These are phyloP conservation scores for Nannospalax galili DNA, from an alignment of 2,113 vertebrate species.

Conservation along the genomic window DNA sequence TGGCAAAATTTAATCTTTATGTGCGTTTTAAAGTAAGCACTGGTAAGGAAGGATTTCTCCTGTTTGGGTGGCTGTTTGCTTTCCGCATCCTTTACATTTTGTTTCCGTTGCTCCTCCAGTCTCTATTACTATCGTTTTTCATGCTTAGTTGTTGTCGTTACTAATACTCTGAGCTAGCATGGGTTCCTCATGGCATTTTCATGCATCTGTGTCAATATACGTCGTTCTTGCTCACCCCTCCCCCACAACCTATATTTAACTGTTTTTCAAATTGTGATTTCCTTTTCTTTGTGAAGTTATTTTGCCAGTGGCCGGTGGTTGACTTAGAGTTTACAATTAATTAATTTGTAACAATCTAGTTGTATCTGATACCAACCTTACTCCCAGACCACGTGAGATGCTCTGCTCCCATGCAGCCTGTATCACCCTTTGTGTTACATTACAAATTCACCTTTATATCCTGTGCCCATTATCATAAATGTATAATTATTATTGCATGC, in stretches of 20 bases:
- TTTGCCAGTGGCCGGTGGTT: neutral
- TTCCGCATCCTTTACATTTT: neutral
- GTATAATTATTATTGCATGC: neutral
- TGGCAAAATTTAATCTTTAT: neutral
- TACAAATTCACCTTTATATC: neutral
- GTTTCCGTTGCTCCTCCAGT: neutral
- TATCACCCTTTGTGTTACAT: neutral
- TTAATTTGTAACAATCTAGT: neutral
- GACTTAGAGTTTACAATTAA: neutral
- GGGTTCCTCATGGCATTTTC: neutral
- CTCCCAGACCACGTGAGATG: neutral
- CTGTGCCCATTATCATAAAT: neutral
- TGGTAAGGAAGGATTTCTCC: neutral
- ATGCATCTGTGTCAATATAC: too few species aligned
- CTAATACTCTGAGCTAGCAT: too few species aligned
- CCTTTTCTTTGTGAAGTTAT: neutral
- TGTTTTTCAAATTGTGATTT: neutral
- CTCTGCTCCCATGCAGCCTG: neutral
- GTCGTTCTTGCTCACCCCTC: neutral
- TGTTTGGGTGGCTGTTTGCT: neutral
- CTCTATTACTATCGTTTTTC: neutral
- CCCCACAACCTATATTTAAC: neutral
- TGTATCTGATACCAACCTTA: neutral
- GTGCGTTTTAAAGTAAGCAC: neutral
- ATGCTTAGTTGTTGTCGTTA: neutral